These are phyloP conservation scores for Tapirus indicus DNA, from an alignment of 2,797 vertebrate species.

Conservation along the genomic window DNA sequence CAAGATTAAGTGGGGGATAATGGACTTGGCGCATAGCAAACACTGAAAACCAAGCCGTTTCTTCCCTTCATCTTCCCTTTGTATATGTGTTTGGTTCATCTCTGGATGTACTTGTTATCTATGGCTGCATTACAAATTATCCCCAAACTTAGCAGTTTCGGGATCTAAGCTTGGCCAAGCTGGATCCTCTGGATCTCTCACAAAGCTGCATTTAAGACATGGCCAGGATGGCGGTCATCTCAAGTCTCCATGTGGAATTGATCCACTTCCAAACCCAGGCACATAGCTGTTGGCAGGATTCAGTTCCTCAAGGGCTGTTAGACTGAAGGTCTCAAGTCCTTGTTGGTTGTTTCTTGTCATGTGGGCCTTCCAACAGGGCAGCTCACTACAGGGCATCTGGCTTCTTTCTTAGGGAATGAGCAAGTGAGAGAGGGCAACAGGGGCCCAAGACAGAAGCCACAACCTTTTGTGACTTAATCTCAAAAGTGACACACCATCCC, in stretches of 20 bases:
- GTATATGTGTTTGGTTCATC: not conserved
- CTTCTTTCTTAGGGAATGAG: not conserved
- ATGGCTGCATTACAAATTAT: not conserved
- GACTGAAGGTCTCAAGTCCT: not conserved
- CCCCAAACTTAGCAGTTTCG: not conserved
- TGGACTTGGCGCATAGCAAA: not conserved
- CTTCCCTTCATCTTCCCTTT: not conserved
- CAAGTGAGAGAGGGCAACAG: not conserved
- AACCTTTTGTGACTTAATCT: not conserved
- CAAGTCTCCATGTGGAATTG: not conserved
- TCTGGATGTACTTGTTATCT: not conserved
- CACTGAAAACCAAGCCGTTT: not conserved
- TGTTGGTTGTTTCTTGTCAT: not conserved
- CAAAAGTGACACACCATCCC: not conserved
- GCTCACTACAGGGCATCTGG: not conserved
- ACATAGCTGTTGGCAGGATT: not conserved
- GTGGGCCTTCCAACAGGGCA: not conserved
- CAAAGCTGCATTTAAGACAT: too few relatives aligned
- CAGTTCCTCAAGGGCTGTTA: not conserved
- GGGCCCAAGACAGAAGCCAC: not conserved
- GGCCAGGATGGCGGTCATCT: not conserved
- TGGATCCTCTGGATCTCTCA: not conserved
- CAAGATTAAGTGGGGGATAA: not conserved
- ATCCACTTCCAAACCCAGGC: not conserved
- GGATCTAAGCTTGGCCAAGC: not conserved